Evolutionary conservation across 2,113 vertebrate genomes (phyloP).

Genomic region (Corythornis madagascariensis): DNA sequence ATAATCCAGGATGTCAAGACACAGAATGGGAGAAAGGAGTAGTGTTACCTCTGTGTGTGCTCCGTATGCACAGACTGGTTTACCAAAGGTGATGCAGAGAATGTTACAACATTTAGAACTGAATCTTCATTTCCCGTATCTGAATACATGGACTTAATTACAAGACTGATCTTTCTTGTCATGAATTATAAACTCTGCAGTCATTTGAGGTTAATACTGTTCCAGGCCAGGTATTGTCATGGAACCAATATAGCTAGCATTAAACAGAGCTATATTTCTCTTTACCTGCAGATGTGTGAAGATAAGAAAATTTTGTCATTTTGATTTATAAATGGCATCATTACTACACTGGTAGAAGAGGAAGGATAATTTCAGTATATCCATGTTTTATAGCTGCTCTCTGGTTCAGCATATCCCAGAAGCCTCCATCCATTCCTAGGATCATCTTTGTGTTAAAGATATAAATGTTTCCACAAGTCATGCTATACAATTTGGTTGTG

Average conservation of each 20-base stretch:
- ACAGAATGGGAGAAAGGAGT: neutral
- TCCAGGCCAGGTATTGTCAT: neutral
- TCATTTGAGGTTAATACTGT: neutral
- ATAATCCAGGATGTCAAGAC: constrained; percentile 14
- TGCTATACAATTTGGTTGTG: neutral
- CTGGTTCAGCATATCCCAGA: neutral
- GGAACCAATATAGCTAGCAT: neutral
- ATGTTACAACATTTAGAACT: neutral
- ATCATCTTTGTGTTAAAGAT: neutral
- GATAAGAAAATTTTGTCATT: neutral
- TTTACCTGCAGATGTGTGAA: neutral
- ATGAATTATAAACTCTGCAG: neutral
- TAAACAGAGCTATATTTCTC: neutral
- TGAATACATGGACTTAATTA: neutral
- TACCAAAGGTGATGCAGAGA: neutral
- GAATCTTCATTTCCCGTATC: neutral
- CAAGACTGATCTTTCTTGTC: neutral
- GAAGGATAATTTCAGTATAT: neutral
- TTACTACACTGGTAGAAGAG: neutral
- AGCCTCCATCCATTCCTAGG: neutral
- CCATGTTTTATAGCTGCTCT: neutral
- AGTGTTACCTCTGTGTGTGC: neutral
- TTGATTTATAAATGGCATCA: neutral
- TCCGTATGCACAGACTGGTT: neutral
- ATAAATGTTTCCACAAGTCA: neutral